Evolutionary conservation across 2,888 invertebrate genomes (phyloP), one percentile per base, ranked within the genome.

Genomic region (Drosophila multiciliata): DNA sequence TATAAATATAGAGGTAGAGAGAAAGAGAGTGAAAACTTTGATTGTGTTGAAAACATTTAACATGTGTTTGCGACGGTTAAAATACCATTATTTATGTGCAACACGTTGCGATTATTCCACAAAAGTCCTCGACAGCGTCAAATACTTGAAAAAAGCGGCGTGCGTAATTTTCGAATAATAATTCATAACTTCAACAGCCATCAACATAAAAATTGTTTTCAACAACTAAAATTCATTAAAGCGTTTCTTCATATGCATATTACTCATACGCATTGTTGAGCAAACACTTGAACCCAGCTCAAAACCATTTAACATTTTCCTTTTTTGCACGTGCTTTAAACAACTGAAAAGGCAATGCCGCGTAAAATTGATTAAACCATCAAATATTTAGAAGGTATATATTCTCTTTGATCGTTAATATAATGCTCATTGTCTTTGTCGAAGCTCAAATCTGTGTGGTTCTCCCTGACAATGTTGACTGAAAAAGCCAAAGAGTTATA

Each of bases 191-290:
- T 26, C 42, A 73, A 49, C 52, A 70, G 49, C 52, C 64, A 65
- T 59, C 58, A 17, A 57, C 67, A 62, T 63, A 59, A 65, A 78
- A 83, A 80, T 66, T 67, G 64, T 71, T 78, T 73, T 75, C 62
- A 85, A 82, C 69, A 82, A 75, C 74, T 73, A 67, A 82, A 82
- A 78, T 33, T 58, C 78, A 83, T 74, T 80, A 60, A 75, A 71
- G 67, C 64, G 74, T 75, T 66, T 55, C 70, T 60, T 57, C 40
- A 73, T 75, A 73, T 75, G 64, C 59, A 80, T 71, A 80, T 82
- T 86, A 80, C 73, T 72, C 75, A 83, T 85, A 79, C 73, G 83
- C 79, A 62, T 68, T 64, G 83, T 82, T 87, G 67, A 54, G 52
- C 85, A 82, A 64, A 64, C 70, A 57, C 64, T 63, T 48, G 40